These are phyloP conservation scores for Agriopis aurantiaria DNA, from an alignment of 2,888 invertebrate genomes.

Conservation along the genomic window DNA sequence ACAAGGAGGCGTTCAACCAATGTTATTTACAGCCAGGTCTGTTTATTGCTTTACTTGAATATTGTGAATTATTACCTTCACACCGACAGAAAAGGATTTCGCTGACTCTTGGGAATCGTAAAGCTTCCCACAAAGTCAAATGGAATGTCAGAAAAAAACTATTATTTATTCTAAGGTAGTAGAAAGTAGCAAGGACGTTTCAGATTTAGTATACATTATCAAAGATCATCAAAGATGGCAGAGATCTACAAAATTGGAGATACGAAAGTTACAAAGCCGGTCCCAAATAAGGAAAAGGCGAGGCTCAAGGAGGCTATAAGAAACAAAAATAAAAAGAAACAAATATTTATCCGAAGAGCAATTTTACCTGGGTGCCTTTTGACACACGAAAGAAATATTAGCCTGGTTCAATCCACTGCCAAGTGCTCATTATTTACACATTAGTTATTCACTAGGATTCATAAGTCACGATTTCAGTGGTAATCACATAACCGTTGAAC, in stretches of 20 bases:
- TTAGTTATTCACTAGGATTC: slow-evolving; percentile 35
- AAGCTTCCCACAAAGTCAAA: slow-evolving; percentile 41
- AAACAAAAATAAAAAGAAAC: slow-evolving; percentile 45
- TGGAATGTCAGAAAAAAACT: slow-evolving; percentile 33
- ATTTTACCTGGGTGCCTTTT: slow-evolving; percentile 37
- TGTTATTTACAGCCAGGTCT: slow-evolving; percentile 81
- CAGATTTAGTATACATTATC: slow-evolving; percentile 45
- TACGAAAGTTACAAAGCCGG: slow-evolving; percentile 46
- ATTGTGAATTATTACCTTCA: slow-evolving; percentile 53
- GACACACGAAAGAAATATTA: slow-evolving; percentile 37
- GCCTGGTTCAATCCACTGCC: slow-evolving; percentile 31
- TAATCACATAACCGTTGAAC: slow-evolving; percentile 16
- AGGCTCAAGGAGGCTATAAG: slow-evolving; percentile 41
- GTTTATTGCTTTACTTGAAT: slow-evolving; percentile 73
- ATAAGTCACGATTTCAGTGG: slow-evolving; percentile 23
- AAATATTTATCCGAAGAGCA: slow-evolving; percentile 41
- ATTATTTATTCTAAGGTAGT: slow-evolving; percentile 40
- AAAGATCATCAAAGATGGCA: too few relatives aligned
- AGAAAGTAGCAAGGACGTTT: slow-evolving; percentile 40
- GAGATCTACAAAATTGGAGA: slow-evolving; percentile 47
- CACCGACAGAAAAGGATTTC: slow-evolving; percentile 39
- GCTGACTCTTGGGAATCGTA: slow-evolving; percentile 42
- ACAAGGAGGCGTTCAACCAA: slow-evolving; percentile 83
- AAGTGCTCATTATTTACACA: slow-evolving; percentile 44
- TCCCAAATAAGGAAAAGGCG: slow-evolving; percentile 48